Base-by-base conservation (phyloP, 2,888 invertebrate genomes). In the Subacronicta megacephala region DNA sequence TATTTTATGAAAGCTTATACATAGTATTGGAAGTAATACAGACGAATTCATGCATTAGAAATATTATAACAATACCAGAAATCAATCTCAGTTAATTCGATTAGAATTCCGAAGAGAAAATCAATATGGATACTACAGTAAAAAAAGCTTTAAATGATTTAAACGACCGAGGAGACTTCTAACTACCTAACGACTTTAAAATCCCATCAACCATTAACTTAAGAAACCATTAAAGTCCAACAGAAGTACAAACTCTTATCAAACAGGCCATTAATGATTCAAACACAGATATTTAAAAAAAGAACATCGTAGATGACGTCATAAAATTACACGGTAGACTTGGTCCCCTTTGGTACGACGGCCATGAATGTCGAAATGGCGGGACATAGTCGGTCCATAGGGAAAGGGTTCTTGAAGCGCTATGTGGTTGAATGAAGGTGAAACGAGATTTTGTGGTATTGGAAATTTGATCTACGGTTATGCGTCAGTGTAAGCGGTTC, bases 271-370 rank as follows among this genome's bases (percentile, higher is more conserved):
- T 65, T 65, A 51, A 40, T 51, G 55, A 58, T 57, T 60, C 52
- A 56, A 62, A 50, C 55, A 50, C n/a, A 41, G 49, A 63, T 67
- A 65, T 75, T 71, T 57, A 53, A 72, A 70, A 71, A 70, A 53
- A 45, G 61, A 51, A 67, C 66, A 62, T 52, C 15, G 58, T 46
- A 43, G 37, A 42, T 52, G 62, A 63, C 58, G 58, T 73, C 59
- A 63, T 55, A 43, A 54, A 41, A 73, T 72, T 75, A 72, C 65
- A 72, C 70, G 67, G 73, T 67, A 72, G 58, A 57, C 41, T 70
- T 52, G 58, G 67, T 59, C 62, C 66, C 58, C 63, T 68, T 75
- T 70, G 70, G 70, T 56, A 49, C 35, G 15, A 53, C 36, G 31
- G 45, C 45, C 50, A 68, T 72, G 69, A 72, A 72, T 62, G 64